Evolutionary conservation across 2,888 invertebrate species (phyloP), one percentile per base, ranked within the genome.

Genomic region (Hecatera dysodea): DNA sequence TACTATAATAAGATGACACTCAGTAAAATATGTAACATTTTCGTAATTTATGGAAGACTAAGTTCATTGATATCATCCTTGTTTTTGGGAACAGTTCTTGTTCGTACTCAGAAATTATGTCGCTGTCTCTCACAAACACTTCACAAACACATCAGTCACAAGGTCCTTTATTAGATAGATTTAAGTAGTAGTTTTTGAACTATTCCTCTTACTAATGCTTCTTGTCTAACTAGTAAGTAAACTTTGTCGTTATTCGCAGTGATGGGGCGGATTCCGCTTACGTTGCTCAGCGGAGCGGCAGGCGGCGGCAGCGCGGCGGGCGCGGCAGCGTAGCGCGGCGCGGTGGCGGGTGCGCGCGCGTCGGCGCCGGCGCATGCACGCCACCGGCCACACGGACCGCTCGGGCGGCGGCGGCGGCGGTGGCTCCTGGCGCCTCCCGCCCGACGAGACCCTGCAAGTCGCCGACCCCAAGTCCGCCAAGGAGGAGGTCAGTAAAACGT

Each of bases 361-460:
- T 95, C 94, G 94, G 93, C 94, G 95, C 95, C 95, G 94, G 97
- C 97, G 97, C 96, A 98, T 98, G 98, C 98, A 98, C 97, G 98
- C 98, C 96, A 98, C 98, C 97, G 98, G 98, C 95, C 97, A 97
- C 96, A 97, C 98, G 95, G 98, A 98, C 97, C 97, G 98, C 96
- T 98, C 98, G 96, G 96, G 96, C 94, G 96, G 96, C 93, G 96
- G 95, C 94, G 96, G 96, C 93, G 96, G 96, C 92, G 95, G 95
- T 85, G 96, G 97, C 94, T 98, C 98, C 94, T 98, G 98, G 98
- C 98, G 98, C 96, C 97, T 98, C 95, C 98, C 98, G 95, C 98
- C 98, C 92, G 98, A 98, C 96, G 98, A 98, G 96, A 98, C 98
- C 88, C 97, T 98, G 88, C 98, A 98, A 96, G 98, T 98, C 94